Evolutionary conservation across 2,888 invertebrate genomes (phyloP), one percentile per base, ranked within the genome.

Genomic region (Clitarchus hookeri): DNA sequence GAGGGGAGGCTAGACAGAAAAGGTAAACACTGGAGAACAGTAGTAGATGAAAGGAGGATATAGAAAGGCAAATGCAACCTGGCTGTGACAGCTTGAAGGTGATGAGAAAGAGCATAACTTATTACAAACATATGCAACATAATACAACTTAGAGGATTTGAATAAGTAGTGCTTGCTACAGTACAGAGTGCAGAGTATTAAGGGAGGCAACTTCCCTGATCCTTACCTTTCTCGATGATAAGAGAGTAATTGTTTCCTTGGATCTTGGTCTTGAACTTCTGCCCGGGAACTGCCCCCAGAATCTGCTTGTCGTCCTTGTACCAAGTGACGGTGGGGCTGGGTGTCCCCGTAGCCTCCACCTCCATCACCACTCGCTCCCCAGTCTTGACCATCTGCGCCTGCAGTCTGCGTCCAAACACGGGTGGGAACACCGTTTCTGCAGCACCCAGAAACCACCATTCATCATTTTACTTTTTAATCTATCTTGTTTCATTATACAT

Each of bases 371-470:
- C 93, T 86, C 96, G 93, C 89, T 96, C 95, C 16, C 95, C 95
- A 88, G 94, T 94, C 89, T 95, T 95, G 11, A 95, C 94, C 16
- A 95, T 95, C 91, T 95, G 95, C 8, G 96, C 95, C 92, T 96
- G 96, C 84, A 97, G 93, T 85, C 96, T 93, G 89, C 95, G 94
- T 4, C 96, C 95, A 91, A 97, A 96, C 84, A 96, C 95, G 78
- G 97, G 97, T 65, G 96, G 96, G 90, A 96, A 95, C 88, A 96
- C 94, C 48, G 95, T 95, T 92, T 96, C 96, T 96, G 91, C 82
- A 90, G 84, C 27, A 23, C 6, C 44, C 4, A 12, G 27, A n/a
- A 82, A 27, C 27, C 26, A 27, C 19, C n/a, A 9, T n/a, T 65
- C 65, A 19, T 65, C 65, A 65, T n/a, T 65, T 19, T 8, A n/a